phyloP scores from a whole-genome alignment of 2,888 invertebrate genomes.

The Diarsia dahlii region DNA sequence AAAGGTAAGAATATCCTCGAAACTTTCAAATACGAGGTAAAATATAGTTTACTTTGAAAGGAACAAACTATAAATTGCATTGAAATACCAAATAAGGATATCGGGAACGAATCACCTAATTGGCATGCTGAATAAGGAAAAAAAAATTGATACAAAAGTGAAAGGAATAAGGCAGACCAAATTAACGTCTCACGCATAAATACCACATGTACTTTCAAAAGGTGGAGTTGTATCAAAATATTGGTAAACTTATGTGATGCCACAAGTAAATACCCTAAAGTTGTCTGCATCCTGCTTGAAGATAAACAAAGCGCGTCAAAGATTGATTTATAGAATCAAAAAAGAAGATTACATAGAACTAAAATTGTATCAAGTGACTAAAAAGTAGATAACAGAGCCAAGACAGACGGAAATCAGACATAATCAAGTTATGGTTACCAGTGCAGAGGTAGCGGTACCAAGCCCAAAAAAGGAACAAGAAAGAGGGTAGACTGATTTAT shows the following conservation, averaged over 20 bases:
- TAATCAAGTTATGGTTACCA: too few relatives aligned
- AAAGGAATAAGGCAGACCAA: slow-evolving; percentile 44
- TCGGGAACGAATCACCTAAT: slow-evolving; percentile 7
- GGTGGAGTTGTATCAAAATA: slow-evolving; percentile 8
- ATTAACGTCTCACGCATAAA: slow-evolving; percentile 34
- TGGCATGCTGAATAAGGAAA: slow-evolving; percentile 20
- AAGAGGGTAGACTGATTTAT: too few relatives aligned
- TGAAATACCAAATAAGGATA: slow-evolving; percentile 6
- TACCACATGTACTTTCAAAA: slow-evolving; percentile 43
- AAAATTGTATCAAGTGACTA: not conserved
- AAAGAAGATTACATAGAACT: not conserved
- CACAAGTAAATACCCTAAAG: not conserved
- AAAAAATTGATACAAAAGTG: slow-evolving; percentile 41
- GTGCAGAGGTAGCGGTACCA: too few relatives aligned
- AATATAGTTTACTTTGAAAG: too few relatives aligned
- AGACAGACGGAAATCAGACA: not conserved
- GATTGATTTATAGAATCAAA: not conserved
- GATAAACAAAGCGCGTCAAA: not conserved
- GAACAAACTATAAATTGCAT: not conserved
- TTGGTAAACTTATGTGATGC: slow-evolving; percentile 8
- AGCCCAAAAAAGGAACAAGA: too few relatives aligned
- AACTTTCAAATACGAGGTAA: not conserved
- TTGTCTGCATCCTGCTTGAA: not conserved
- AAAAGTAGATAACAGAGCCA: not conserved
- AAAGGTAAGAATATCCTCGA: not conserved